A percentile compares a stretch with the other conserved stretches of the same genome.
Evolutionary conservation across 2,888 invertebrate species (phyloP).

Genomic region (Dorcus parallelipipedus): DNA sequence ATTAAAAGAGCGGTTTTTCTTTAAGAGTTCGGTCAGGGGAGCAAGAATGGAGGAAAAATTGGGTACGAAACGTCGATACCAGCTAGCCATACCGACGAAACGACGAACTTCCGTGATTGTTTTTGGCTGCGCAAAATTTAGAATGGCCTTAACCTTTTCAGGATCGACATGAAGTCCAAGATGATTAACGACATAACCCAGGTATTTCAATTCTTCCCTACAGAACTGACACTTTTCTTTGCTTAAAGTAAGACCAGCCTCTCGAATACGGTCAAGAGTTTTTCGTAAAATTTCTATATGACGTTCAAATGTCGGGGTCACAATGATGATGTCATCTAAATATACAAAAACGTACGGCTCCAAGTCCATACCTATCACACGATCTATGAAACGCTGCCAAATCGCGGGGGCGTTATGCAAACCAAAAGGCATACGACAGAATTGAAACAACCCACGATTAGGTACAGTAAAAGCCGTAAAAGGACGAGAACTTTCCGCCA

Average conservation of each 20-base stretch:
- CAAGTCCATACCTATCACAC: too few species aligned
- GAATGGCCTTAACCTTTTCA: slow-evolving; percentile 21
- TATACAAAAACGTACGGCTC: too few species aligned
- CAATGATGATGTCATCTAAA: too few species aligned
- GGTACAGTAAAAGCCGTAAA: too few species aligned
- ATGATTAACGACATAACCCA: slow-evolving; percentile 32
- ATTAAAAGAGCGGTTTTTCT: slow-evolving; percentile 16
- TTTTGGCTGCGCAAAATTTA: slow-evolving; percentile 25
- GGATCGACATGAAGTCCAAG: slow-evolving; percentile 21
- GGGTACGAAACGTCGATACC: slow-evolving; percentile 30
- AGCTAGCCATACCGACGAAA: slow-evolving; percentile 34
- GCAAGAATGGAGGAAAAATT: slow-evolving; percentile 13
- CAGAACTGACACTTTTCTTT: slow-evolving; percentile 25
- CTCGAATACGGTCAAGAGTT: background rate
- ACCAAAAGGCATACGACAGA: too few species aligned
- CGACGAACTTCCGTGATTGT: slow-evolving; percentile 22
- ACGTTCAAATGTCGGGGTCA: too few species aligned
- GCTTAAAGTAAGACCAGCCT: slow-evolving; percentile 28
- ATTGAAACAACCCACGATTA: too few species aligned
- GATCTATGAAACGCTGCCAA: too few species aligned
- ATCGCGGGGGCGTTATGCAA: too few species aligned
- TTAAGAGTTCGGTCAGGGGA: slow-evolving; percentile 13
- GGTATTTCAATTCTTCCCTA: slow-evolving; percentile 23
- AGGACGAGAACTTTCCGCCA: too few species aligned
- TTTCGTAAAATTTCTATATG: too few species aligned